These are phyloP conservation scores for Harpalus rufipes DNA, from an alignment of 2,888 invertebrate species.

Conservation along the genomic window DNA sequence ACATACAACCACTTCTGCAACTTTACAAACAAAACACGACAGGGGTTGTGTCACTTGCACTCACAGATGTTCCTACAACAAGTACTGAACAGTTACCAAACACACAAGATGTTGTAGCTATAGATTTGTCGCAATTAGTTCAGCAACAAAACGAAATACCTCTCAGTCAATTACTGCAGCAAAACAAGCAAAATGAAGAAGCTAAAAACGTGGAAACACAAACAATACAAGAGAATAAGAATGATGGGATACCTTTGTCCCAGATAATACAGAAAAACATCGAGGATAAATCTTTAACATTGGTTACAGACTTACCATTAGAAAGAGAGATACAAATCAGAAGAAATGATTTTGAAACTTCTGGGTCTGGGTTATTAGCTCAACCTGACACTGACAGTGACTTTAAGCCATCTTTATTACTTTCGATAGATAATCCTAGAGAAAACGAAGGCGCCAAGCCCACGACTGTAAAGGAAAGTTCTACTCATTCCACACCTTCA, in stretches of 20 bases:
- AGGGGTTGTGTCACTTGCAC: conserved; percentile 37
- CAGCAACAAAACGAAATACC: background rate
- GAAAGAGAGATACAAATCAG: conserved; percentile 32
- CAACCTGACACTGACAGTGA: conserved; percentile 53
- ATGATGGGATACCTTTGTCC: conserved; percentile 8
- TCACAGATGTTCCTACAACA: background rate
- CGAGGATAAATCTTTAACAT: background rate
- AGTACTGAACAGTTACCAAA: conserved; percentile 12
- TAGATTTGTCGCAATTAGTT: background rate
- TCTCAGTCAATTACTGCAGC: background rate
- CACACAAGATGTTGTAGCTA: background rate
- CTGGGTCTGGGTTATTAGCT: conserved; percentile 49
- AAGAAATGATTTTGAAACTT: conserved; percentile 58
- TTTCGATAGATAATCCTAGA: conserved; percentile 52
- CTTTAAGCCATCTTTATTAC: conserved; percentile 58
- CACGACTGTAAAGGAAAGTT: conserved; percentile 46
- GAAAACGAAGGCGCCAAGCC: conserved; percentile 48
- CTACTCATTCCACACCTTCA: background rate
- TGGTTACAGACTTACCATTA: conserved; percentile 14
- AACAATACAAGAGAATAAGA: background rate
- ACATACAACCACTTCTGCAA: conserved; percentile 73
- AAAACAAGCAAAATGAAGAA: no score
- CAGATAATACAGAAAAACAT: conserved; percentile 13
- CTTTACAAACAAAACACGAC: conserved; percentile 69
- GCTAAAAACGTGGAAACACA: no score